Conservation (phyloP, 2,888 invertebrate genomes). For the Pinctada fucata region DNA sequence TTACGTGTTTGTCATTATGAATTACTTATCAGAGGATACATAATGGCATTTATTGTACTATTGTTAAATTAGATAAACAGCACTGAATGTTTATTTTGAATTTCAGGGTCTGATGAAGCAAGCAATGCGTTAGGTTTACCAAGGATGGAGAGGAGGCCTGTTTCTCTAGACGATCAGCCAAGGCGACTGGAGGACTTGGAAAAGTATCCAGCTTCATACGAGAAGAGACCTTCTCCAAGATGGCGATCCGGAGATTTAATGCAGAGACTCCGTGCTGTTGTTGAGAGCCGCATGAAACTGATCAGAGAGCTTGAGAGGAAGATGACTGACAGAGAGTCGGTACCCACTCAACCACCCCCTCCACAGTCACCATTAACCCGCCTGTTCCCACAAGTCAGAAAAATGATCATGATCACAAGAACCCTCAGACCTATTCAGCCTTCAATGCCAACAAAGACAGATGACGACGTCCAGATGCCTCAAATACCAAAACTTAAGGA, state of each 20-base stretch:
- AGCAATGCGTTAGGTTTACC: no score
- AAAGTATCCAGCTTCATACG: constrained; percentile 39
- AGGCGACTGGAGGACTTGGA: constrained; percentile 30
- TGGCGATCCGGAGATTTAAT: constrained; percentile 25
- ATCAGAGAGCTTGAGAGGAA: constrained; percentile 20
- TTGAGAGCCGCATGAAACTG: constrained; percentile 19
- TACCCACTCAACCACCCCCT: background rate
- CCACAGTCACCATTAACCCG: constrained; percentile 12
- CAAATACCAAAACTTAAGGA: background rate
- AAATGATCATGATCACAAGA: constrained; percentile 16
- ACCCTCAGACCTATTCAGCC: background rate
- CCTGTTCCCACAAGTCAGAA: constrained; percentile 11
- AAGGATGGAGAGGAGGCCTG: background rate
- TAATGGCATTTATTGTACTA: no score
- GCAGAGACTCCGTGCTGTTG: constrained; percentile 18
- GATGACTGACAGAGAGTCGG: background rate
- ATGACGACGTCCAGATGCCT: background rate
- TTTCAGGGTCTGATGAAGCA: no score
- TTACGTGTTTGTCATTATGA: no score
- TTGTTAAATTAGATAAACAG: no score
- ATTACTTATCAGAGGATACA: no score
- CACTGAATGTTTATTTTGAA: no score
- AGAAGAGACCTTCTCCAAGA: constrained; percentile 12
- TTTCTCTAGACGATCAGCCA: background rate
- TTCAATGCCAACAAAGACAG: background rate